Percentiles rank a stretch among this genome's conserved stretches.
phyloP scores from a whole-genome alignment of 2,113 vertebrate species.

The Odocoileus virginianus region DNA sequence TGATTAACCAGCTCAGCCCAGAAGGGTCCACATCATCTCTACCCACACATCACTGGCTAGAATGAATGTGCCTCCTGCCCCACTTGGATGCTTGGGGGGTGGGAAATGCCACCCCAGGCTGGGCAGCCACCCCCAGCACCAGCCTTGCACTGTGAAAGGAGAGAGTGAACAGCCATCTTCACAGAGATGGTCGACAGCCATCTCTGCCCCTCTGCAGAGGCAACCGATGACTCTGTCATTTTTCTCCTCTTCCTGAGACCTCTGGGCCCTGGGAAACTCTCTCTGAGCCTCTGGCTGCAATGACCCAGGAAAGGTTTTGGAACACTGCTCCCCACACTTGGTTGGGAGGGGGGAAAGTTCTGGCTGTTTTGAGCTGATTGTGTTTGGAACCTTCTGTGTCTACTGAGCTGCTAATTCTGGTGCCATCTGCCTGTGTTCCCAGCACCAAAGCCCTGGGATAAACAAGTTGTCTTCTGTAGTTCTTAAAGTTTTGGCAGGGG shows the following conservation, averaged over 20 bases:
- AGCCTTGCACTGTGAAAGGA: not conserved
- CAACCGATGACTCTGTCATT: rapidly evolving
- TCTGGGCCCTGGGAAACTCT: not conserved
- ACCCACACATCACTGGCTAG: not conserved
- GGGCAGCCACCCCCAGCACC: not conserved
- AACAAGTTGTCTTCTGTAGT: constrained; percentile 5
- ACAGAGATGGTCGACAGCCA: rapidly evolving
- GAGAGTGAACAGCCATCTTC: not conserved
- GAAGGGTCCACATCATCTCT: not conserved
- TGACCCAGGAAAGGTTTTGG: not conserved
- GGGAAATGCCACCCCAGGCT: not conserved
- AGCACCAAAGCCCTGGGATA: not conserved
- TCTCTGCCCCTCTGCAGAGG: not conserved
- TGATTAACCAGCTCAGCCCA: not conserved
- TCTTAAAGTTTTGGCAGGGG: not conserved
- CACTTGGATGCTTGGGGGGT: not conserved
- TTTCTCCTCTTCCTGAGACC: not conserved
- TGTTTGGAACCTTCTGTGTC: not conserved
- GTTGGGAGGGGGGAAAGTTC: not conserved
- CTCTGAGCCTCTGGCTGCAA: not conserved
- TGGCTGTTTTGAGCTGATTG: not conserved
- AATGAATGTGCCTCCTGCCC: not conserved
- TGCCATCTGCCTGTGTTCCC: constrained; percentile 35
- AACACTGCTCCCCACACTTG: not conserved
- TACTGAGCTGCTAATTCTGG: constrained; percentile 4